Base-by-base conservation (phyloP, 1,140 invertebrate species). In the Amyelois transitella region DNA sequence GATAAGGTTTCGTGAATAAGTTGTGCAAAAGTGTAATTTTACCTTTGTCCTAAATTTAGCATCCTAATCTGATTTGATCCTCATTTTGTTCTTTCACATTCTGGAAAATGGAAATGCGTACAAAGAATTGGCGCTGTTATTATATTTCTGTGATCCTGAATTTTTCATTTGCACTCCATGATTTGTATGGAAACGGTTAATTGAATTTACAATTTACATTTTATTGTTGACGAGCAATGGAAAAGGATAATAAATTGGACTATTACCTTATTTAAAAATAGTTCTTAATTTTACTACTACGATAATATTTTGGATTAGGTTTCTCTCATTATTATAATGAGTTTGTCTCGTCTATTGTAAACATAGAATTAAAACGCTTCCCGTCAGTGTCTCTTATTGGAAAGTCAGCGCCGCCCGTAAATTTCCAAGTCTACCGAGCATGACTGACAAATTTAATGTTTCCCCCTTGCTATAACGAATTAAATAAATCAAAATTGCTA, bases 61-160 rank as follows among this genome's bases (percentile, higher is more conserved):
- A 58, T 67, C 67, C 63, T 58, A 64, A 55, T 62, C 65, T 73
- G 73, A 78, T 78, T 76, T 76, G 72, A 72, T 62, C 60, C 63
- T 76, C 69, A 74, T 78, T 75, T 74, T 74, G 73, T 14, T 38
- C 6, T 78, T 71, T 67, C 64, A 58, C 56, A 69, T 58, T 64
- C 68, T 66, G 58, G 62, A 60, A 55, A 73, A n/a, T n/a, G 68
- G 73, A 72, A 70, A 73, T 75, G 49, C 64, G 55, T 51, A 54
- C 63, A 56, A 62, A 51, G 54, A 60, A 60, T 59, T 53, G 56
- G 55, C 62, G 52, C 51, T 53, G 44, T 44, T 68, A 55, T 60
- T 58, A 38, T 14, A 38, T 14, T 14, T 14, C 12, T 38, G 32
- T 8, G 32, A 38, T 38, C 17, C 32, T 14, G 32, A 38, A 38